A percentile compares a stretch with the other conserved stretches of the same genome.
phyloP scores from a whole-genome alignment of 2,888 invertebrate species.

The Protonemura montana region DNA sequence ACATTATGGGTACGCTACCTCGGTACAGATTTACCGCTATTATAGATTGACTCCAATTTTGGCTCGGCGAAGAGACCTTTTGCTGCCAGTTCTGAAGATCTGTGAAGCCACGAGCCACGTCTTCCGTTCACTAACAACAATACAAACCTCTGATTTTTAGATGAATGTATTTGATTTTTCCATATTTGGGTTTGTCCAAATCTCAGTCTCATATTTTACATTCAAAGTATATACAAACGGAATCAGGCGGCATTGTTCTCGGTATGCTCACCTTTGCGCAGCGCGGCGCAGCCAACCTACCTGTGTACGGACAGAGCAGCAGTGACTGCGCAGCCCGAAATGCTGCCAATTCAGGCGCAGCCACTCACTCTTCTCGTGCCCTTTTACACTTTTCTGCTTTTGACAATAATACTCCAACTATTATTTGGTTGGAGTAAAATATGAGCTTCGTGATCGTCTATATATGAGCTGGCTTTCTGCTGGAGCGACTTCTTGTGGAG shows the following conservation, averaged over 20 bases:
- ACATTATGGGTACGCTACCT: neutral
- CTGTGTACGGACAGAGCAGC: no score
- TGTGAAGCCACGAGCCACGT: neutral
- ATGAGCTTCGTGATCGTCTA: no score
- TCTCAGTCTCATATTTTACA: constrained; percentile 38
- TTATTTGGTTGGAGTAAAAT: no score
- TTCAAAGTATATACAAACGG: constrained; percentile 34
- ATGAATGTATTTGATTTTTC: constrained; percentile 37
- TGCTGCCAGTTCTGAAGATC: neutral
- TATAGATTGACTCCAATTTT: neutral
- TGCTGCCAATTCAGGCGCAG: neutral
- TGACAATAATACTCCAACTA: neutral
- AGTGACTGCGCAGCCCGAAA: neutral
- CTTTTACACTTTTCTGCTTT: neutral
- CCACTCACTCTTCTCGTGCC: no score
- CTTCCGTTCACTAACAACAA: neutral
- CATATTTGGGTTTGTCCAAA: constrained; percentile 41
- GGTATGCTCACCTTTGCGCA: neutral
- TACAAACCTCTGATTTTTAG: constrained; percentile 20
- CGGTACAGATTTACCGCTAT: neutral
- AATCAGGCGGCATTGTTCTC: constrained; percentile 46
- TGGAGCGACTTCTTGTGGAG: neutral
- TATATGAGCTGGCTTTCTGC: neutral
- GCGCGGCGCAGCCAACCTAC: neutral
- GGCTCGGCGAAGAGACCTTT: neutral